Percentiles rank a stretch among this genome's conserved stretches.
phyloP scores from a whole-genome alignment of 2,888 invertebrate genomes.

The Trissolcus brochymenae region DNA sequence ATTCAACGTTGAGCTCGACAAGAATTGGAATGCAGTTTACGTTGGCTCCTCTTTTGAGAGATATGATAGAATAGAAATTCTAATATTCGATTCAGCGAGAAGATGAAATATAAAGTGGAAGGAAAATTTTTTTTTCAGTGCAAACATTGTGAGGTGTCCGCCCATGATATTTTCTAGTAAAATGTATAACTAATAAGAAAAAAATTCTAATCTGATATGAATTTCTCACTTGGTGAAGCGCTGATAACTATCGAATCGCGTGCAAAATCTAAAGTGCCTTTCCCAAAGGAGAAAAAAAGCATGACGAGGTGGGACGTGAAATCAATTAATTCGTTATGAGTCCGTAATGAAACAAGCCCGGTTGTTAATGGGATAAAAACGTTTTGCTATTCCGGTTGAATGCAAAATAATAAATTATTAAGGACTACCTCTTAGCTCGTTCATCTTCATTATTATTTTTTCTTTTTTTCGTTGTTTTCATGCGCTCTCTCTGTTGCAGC shows the following conservation, averaged over 20 bases:
- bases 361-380: slow-evolving; percentile 40
- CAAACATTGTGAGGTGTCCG: too few species aligned
- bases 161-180: too few species aligned
- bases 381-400: slow-evolving; percentile 19
- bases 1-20: slow-evolving; percentile 8
- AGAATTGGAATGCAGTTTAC: slow-evolving; percentile 31
- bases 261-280: slow-evolving; percentile 49
- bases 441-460: slow-evolving; percentile 28
- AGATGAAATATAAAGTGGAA: neutral
- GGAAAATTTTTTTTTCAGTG: neutral
- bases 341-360: slow-evolving; percentile 40
- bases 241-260: slow-evolving; percentile 39
- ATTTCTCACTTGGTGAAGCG: too few species aligned
- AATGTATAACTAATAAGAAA: too few species aligned
- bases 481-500: neutral
- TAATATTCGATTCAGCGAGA: slow-evolving; percentile 6
- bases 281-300: slow-evolving; percentile 34
- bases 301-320: slow-evolving; percentile 49
- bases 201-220: too few species aligned
- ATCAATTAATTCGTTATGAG: slow-evolving; percentile 50
- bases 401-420: slow-evolving; percentile 41
- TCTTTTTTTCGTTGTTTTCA: neutral
- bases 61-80: slow-evolving; percentile 12
- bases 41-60: slow-evolving; percentile 13
- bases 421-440: slow-evolving; percentile 25